Percentiles rank a stretch among this genome's conserved stretches.
phyloP scores from a whole-genome alignment of 2,888 invertebrate genomes.

The Acleris laterana region DNA sequence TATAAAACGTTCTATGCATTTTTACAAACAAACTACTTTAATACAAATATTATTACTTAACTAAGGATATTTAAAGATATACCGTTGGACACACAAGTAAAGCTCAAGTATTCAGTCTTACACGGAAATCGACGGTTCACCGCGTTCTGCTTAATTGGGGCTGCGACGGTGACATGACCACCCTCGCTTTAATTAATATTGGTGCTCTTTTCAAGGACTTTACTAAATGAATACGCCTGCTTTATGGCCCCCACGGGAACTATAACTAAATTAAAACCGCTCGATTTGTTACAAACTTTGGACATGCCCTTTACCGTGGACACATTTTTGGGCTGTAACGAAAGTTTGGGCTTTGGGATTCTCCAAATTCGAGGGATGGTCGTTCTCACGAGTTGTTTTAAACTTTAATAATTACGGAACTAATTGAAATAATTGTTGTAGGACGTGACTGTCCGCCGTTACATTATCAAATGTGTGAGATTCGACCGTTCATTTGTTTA shows the following conservation, averaged over 20 bases:
- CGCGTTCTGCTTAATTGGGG: constrained; percentile 2
- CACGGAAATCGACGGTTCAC: constrained; percentile 10
- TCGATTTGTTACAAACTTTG: constrained; percentile 32
- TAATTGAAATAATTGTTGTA: constrained; percentile 23
- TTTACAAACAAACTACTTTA: too few relatives aligned
- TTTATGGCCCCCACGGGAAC: constrained; percentile 27
- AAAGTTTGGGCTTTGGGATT: constrained; percentile 20
- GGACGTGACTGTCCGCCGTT: constrained; percentile 9
- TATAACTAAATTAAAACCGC: constrained; percentile 34
- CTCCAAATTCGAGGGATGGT: constrained; percentile 1
- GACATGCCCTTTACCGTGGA: constrained; percentile 12
- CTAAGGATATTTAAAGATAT: not conserved
- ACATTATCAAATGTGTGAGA: not conserved
- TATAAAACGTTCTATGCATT: too few relatives aligned
- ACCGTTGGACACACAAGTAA: not conserved
- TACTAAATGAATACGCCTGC: constrained; percentile 20
- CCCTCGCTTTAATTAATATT: constrained; percentile 30
- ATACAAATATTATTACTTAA: not conserved
- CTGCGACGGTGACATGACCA: constrained; percentile 8
- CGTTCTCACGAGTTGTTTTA: constrained; percentile 13
- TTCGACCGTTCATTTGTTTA: not conserved
- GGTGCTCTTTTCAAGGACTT: constrained; percentile 13
- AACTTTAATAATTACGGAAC: constrained; percentile 19
- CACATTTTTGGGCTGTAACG: constrained; percentile 29
- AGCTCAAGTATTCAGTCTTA: not conserved